Evolutionary conservation across 2,113 vertebrate genomes (phyloP), one percentile per base, ranked within the genome.

Genomic region (Platysteira castanea): DNA sequence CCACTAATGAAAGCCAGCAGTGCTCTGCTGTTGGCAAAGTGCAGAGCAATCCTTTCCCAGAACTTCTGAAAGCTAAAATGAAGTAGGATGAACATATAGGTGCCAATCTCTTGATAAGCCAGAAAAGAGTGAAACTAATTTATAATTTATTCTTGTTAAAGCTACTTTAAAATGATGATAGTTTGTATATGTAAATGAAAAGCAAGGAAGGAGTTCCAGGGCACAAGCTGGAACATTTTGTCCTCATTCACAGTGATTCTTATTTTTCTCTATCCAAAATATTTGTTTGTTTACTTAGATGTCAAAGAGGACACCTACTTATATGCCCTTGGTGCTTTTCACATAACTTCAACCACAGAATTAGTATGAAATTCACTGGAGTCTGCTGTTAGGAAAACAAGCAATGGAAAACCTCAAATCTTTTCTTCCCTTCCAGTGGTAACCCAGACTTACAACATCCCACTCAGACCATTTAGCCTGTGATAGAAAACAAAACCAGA

Each of bases 251-350:
- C 37, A 88, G 9, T 23, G 50, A 90, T 85, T 83, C 70, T 76
- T 94, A 42, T 77, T 94, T 95, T 96, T 76, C 63, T 90, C 37
- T 42, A 35, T 91, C 27, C 46, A 70, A 83, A 91, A 80, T 73
- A 59, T 85, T 84, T 95, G 59, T 90, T 97, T 96, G 69, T 94
- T 96, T 94, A 90, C 61, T 85, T 88, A 80, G 78, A 94, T 94
- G 84, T 94, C 85, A 76, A 91, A 91, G 70, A 80, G 67, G 78
- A 91, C 82, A 96, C 81, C 91, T 96, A 96, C 71, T 87, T 67
- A 61, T 85, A 69, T 80, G 89, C 74, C 61, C 74, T 87, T 27
- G 19, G 46, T 95, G 80, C 50, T 77, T 83, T 65, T 85, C 70
- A 70, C 42, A 61, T 69, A 83, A 85, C 76, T 95, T 54, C 78